A percentile compares a stretch with the other conserved stretches of the same genome.
Conservation (phyloP, 2,888 invertebrate genomes). For the Ennomos quercinarius region DNA sequence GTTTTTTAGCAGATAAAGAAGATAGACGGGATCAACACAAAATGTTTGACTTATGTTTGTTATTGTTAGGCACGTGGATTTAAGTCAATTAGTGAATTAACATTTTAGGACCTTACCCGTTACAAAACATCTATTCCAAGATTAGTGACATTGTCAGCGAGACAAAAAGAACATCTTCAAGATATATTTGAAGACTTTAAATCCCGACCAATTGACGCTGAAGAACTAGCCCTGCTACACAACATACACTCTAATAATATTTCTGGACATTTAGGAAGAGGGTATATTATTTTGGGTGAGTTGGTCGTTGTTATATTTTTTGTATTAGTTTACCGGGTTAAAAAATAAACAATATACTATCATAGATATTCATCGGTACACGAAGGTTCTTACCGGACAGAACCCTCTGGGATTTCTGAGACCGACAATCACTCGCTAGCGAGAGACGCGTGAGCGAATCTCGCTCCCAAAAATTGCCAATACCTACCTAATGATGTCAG, state of each 20-base stretch:
- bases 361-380: too few relatives aligned
- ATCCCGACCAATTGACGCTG: conserved; percentile 61
- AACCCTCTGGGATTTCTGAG: too few relatives aligned
- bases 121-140: conserved; percentile 61
- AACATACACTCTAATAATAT: conserved; percentile 61
- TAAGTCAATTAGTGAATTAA: not conserved
- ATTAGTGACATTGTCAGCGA: conserved; percentile 59
- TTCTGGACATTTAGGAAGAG: conserved; percentile 67
- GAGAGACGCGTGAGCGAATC: too few relatives aligned
- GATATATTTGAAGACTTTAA: conserved; percentile 58
- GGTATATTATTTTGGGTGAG: conserved; percentile 3
- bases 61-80: too few relatives aligned
- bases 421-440: too few relatives aligned
- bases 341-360: too few relatives aligned
- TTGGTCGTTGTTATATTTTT: conserved; percentile 1
- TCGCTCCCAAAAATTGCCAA: too few relatives aligned
- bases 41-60: too few relatives aligned
- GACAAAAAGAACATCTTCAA: conserved; percentile 56
- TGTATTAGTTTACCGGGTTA: not conserved
- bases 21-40: too few relatives aligned
- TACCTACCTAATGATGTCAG: too few relatives aligned
- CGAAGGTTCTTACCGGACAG: too few relatives aligned
- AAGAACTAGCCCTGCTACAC: conserved; percentile 63
- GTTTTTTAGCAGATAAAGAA: too few relatives aligned
- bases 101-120: conserved; percentile 52